These are phyloP conservation scores for Passer montanus DNA, from an alignment of 2,113 vertebrate species.

Conservation along the genomic window DNA sequence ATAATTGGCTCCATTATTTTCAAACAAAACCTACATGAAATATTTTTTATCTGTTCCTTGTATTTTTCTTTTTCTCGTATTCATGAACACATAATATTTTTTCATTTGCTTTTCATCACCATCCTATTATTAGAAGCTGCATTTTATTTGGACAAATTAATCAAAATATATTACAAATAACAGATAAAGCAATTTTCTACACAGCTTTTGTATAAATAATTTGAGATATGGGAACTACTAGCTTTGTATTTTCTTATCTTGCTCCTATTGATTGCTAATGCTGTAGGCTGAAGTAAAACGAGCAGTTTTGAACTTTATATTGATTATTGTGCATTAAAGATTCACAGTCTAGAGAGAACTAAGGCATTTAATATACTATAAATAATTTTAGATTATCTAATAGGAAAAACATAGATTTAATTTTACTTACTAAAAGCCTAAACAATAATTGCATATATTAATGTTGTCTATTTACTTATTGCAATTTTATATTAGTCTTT, in stretches of 20 bases:
- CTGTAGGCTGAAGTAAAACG: not conserved
- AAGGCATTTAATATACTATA: not conserved
- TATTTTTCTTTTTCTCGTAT: not conserved
- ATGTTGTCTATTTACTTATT: not conserved
- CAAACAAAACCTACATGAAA: not conserved
- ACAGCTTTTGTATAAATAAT: not conserved
- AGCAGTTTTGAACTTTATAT: not conserved
- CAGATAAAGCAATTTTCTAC: not conserved
- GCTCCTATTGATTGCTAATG: not conserved
- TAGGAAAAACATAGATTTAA: not conserved
- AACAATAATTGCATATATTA: not conserved
- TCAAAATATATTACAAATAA: not conserved
- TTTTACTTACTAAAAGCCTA: conserved; percentile 5
- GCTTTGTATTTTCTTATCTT: not conserved
- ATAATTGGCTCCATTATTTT: not conserved
- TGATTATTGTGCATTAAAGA: not conserved
- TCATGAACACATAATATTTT: not conserved
- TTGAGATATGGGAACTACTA: not conserved
- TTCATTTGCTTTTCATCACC: not conserved
- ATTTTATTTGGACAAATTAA: conserved; percentile 18
- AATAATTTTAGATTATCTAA: not conserved
- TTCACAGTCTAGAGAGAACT: not conserved
- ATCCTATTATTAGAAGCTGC: not conserved
- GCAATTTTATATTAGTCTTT: not conserved
- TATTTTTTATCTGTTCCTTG: not conserved